Evolutionary conservation across 2,113 vertebrate species (phyloP).

Genomic region (Rhadina sibilatrix): DNA sequence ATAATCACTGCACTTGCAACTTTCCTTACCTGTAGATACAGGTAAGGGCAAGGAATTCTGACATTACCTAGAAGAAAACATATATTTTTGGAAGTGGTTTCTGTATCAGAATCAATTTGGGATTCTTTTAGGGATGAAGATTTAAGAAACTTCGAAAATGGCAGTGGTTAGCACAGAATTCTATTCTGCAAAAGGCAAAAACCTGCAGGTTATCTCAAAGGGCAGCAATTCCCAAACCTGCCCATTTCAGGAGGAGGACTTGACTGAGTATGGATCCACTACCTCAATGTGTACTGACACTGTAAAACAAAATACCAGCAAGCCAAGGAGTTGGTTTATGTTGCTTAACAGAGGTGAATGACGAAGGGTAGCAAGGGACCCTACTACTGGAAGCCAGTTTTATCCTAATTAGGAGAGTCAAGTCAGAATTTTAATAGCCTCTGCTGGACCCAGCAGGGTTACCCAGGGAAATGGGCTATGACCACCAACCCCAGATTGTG

Average conservation of each 20-base stretch:
- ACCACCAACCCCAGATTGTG: background rate
- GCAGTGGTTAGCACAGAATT: background rate
- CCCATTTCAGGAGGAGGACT: background rate
- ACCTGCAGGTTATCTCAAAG: background rate
- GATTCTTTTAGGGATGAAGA: background rate
- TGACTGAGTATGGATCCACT: rapidly evolving
- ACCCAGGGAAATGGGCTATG: background rate
- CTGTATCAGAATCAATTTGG: background rate
- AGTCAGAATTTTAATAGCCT: background rate
- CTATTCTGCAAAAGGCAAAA: background rate
- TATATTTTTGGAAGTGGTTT: background rate
- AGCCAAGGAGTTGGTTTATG: background rate
- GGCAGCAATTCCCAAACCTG: background rate
- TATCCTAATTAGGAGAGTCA: background rate
- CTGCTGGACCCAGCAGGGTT: background rate
- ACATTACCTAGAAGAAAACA: background rate
- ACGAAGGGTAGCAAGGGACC: background rate
- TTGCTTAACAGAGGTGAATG: background rate
- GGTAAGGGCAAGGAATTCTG: background rate
- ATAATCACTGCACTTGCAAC: background rate
- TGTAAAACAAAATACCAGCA: background rate
- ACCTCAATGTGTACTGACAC: background rate
- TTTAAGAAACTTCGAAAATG: background rate
- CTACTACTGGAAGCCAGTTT: background rate
- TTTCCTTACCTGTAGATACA: background rate